Evolutionary conservation across 1,140 invertebrate species (phyloP), one percentile per base, ranked within the genome.

Genomic region (Neodiprion pinetum): DNA sequence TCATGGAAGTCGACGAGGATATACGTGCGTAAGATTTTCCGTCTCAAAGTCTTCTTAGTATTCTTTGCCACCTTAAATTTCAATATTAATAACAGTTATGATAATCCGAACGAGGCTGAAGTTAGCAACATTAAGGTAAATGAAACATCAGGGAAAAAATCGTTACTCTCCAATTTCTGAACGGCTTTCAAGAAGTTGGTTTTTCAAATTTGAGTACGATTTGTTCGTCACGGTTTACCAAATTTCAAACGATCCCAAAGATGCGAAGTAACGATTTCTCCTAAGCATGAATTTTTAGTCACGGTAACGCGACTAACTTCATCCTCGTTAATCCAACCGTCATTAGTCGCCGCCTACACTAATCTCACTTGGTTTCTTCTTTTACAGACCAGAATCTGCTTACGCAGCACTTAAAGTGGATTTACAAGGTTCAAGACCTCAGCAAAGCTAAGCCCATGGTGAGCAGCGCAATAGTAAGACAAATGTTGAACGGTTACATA

Each of bases 1-100:
- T 89, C 76, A 87, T 86, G 17, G 83, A 88, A 53, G 81, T 88
- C 67, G 88, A 89, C 70, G 67, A 69, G n/a, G 67, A 21, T 14
- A 69, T 69, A 17, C 23, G 67, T 69, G 67, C 14, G 67, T 69
- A 47, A 65, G 7, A 14, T 17, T 14, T 65, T 14, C 1, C 4
- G 61, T 65, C 61, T 61, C 53, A 14, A 12, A 61, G n/a, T 61
- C 53, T 61, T 61, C 53, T 61, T 12, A 8, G 11, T 61, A 12
- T 69, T 69, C 23, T 7, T 69, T 23, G 11, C 67, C 9, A 12
- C 23, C 17, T 1, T 40, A 0, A 21, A 21, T 21, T 21, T 21
- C 17, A 21, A 21, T 21, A 21, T 21, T 21, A 21, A 21, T 21
- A 21, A 21, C 17, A 21, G 17, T 21, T 21, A 21, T 1, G 17